Conservation (phyloP, 1,140 invertebrate genomes). For the Oryctes rhinoceros region DNA sequence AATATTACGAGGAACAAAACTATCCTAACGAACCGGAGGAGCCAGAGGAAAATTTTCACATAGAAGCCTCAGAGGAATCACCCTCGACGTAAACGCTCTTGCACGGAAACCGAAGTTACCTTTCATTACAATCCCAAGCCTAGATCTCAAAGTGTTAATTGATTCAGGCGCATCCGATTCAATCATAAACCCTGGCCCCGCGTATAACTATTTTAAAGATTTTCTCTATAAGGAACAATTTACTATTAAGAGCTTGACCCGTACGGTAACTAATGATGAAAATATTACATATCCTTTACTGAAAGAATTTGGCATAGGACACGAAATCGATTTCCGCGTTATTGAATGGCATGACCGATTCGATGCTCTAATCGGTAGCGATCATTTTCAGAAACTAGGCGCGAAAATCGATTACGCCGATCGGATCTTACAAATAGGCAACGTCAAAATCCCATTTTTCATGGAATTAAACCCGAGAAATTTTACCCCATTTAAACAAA, state of each 20-base stretch:
- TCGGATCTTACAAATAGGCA: too few relatives aligned
- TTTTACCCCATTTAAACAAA: too few relatives aligned
- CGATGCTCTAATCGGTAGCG: background rate
- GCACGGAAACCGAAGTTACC: conserved; percentile 39
- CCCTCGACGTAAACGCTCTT: too few relatives aligned
- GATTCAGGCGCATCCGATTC: background rate
- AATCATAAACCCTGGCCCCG: background rate
- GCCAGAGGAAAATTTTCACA: conserved; percentile 16
- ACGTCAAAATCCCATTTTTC: background rate
- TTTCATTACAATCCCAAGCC: conserved; percentile 15
- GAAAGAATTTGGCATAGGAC: too few relatives aligned
- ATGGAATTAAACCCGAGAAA: too few relatives aligned
- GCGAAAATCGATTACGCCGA: background rate
- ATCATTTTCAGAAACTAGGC: background rate
- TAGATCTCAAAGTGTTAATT: background rate
- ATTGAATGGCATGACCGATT: too few relatives aligned
- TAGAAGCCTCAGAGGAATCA: conserved; percentile 4
- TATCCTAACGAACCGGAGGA: background rate
- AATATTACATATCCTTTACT: background rate
- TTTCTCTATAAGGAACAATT: background rate
- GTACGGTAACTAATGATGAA: background rate
- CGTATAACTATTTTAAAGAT: background rate
- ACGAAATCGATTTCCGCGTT: too few relatives aligned
- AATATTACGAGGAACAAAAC: background rate
- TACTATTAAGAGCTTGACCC: background rate